Evolutionary conservation across 92 coral and sea anemone species (phyloP).

Genomic region (Pocillopora meandrina): DNA sequence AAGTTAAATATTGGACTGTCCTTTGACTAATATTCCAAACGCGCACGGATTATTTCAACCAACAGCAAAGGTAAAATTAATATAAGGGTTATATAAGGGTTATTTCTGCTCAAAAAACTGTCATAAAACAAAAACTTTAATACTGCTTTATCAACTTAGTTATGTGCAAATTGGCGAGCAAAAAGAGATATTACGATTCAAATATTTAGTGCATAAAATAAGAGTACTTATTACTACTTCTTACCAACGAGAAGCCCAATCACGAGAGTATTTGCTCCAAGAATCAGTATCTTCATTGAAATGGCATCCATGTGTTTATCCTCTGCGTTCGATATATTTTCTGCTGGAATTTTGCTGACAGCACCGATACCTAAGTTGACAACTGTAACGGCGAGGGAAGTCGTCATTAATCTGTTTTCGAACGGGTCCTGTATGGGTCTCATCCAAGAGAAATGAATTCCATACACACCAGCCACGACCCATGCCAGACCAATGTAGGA

Average conservation of each 20-base stretch:
- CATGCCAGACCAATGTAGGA: background rate
- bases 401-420: background rate
- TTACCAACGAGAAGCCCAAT: background rate
- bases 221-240: background rate
- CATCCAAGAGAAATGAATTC: background rate
- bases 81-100: too few species aligned
- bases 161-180: too few species aligned
- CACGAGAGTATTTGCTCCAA: constrained; percentile 15
- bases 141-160: too few species aligned
- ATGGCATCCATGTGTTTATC: background rate
- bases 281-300: background rate
- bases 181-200: too few species aligned
- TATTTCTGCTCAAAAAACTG: too few species aligned
- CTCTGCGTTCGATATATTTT: background rate
- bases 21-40: too few species aligned
- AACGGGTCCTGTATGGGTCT: constrained; percentile 5
- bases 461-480: constrained; percentile 1
- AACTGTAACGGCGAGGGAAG: constrained; percentile 5
- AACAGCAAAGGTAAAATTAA: too few species aligned
- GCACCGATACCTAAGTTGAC: constrained; percentile 1
- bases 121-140: too few species aligned
- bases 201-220: too few species aligned
- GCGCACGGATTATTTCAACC: too few species aligned
- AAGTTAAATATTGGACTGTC: too few species aligned
- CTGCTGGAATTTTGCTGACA: background rate